Percentiles rank a stretch among this genome's conserved stretches.
Conservation (phyloP, 1,140 invertebrate species). For the Ceratina calcarata region DNA sequence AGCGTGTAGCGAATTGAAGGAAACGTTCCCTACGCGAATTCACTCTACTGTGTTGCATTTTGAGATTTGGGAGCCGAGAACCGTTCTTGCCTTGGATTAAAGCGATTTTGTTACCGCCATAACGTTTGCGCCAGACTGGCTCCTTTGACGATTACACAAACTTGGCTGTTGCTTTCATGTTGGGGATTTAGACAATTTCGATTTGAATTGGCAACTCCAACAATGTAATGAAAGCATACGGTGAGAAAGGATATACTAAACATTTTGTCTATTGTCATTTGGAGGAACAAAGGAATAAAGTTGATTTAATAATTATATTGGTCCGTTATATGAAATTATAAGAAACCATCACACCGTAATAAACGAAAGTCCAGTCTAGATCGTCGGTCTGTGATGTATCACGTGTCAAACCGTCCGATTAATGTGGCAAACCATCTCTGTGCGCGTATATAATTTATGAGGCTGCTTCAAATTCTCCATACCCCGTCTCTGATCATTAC, state of each 20-base stretch:
- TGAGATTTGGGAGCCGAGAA: background rate
- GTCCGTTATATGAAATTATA: too few species aligned
- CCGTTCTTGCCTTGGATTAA: background rate
- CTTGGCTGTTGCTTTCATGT: too few species aligned
- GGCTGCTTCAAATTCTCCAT: slow-evolving; percentile 6
- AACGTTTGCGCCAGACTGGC: background rate
- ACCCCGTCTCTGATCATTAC: slow-evolving; percentile 7
- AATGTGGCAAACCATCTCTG: slow-evolving; percentile 15
- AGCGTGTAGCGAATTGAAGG: background rate
- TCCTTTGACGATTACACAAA: background rate
- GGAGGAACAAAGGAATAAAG: too few species aligned
- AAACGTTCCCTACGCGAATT: background rate
- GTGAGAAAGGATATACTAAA: too few species aligned
- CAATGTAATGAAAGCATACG: too few species aligned
- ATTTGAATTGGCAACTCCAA: too few species aligned
- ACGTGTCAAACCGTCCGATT: slow-evolving; percentile 22
- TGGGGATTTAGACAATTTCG: too few species aligned
- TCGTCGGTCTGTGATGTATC: slow-evolving; percentile 8
- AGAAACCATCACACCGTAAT: background rate
- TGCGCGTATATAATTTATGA: slow-evolving; percentile 11
- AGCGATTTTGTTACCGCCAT: background rate
- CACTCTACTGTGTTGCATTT: background rate
- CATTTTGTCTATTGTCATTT: too few species aligned
- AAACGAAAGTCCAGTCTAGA: slow-evolving; percentile 13
- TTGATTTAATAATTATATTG: too few species aligned